These are phyloP conservation scores for Brassicogethes aeneus DNA, from an alignment of 2,888 invertebrate species.

Conservation along the genomic window DNA sequence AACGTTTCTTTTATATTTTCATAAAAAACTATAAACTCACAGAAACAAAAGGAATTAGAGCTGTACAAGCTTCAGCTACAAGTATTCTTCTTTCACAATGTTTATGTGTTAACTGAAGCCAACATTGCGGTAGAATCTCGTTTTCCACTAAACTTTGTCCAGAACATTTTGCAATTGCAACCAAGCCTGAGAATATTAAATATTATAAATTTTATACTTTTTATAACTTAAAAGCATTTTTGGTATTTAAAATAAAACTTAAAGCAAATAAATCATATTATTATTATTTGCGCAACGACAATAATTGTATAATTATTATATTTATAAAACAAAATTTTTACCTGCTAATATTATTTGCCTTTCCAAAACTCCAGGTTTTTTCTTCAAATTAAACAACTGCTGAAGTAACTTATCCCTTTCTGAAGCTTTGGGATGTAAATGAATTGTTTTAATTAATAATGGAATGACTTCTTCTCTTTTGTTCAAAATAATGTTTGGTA, in stretches of 20 bases:
- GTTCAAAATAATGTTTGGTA: constrained; percentile 58
- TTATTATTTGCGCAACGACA: too few relatives aligned
- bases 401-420: constrained; percentile 57
- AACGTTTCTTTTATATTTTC: background rate
- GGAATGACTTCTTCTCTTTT: constrained; percentile 63
- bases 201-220: too few relatives aligned
- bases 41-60: constrained; percentile 55
- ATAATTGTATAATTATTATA: too few relatives aligned
- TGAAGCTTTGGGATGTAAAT: constrained; percentile 47
- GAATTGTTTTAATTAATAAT: constrained; percentile 51
- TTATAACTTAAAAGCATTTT: background rate
- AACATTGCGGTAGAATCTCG: constrained; percentile 61
- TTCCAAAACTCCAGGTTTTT: constrained; percentile 59
- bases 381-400: constrained; percentile 60
- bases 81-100: constrained; percentile 56
- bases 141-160: constrained; percentile 50
- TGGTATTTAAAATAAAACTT: background rate
- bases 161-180: constrained; percentile 41
- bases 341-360: constrained; percentile 49
- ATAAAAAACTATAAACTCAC: constrained; percentile 35
- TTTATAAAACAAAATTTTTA: constrained; percentile 17
- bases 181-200: constrained; percentile 41
- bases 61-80: constrained; percentile 60
- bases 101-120: constrained; percentile 63
- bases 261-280: constrained; percentile 1